Evolutionary conservation across 2,797 vertebrate species (phyloP), one percentile per base, ranked within the genome.

Genomic region (Myotis planiceps): DNA sequence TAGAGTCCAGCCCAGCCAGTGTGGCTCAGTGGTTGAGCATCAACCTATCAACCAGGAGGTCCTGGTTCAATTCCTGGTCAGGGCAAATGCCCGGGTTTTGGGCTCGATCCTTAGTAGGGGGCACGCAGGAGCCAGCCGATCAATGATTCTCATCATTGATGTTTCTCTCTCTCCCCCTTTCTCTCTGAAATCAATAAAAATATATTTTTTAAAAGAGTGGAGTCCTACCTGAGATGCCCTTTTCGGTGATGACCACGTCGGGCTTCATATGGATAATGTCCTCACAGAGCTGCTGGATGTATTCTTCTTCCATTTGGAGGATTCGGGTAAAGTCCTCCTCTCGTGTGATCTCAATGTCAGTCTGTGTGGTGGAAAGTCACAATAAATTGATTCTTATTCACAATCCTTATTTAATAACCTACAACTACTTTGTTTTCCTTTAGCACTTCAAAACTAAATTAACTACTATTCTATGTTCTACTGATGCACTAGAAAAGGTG

Each of bases 221-320:
- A 25, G 19, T 15, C 51, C 42, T 98, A 99, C 99, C 99, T 13
- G 99, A 99, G 93, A 99, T 98, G 5, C 99, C 99, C 96, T 99
- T 99, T 97, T 99, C 99, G 0, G 99, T 99, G 98, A 99, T 99
- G 88, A 99, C 32, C 84, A 99, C 98, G 78, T 99, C 99, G 0
- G 99, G 99, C 76, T 99, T 99, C 37, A 99, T 98, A 2, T 99
- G 98, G 95, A 99, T 99, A 94, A 99, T 98, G 78, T 99, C 99
- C 93, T 99, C 99, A 1, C 99, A 99, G 84, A 99, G 99, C 97
- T 99, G 99, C 97, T 99, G 99, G 80, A 99, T 99, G 89, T 99
- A 99, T 2, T 99, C 99, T 71, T 99, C 99, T 97, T 99, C 99
- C 99, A 99, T 99, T 96, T 99, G 99, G 81, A 99, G 99, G 97